Percentiles rank a stretch among this genome's conserved stretches.
Conservation (phyloP, 2,797 vertebrate genomes). For the Spondyliosoma cantharus region DNA sequence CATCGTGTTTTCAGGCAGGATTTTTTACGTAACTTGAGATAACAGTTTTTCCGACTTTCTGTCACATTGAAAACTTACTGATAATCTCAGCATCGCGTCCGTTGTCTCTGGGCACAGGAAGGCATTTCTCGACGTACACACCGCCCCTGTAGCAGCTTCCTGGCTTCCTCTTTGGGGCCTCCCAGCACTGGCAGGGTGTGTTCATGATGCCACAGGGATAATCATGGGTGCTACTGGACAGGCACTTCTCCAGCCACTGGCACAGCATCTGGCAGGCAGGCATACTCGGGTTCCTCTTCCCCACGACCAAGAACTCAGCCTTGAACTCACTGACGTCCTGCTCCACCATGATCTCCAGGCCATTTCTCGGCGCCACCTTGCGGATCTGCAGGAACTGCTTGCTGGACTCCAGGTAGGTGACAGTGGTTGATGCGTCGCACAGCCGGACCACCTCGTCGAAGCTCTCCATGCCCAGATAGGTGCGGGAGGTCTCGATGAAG, state of each 20-base stretch:
- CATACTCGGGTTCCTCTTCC: constrained; percentile 97
- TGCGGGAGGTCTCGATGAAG: constrained; percentile 96
- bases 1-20: neutral
- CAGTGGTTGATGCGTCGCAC: constrained; percentile 91
- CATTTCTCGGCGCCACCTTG: constrained; percentile 81
- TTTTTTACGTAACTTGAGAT: neutral
- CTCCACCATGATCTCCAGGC: constrained; percentile 66
- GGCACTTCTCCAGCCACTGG: constrained; percentile 95
- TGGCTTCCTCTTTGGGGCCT: constrained; percentile 88
- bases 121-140: constrained; percentile 93
- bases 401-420: constrained; percentile 96
- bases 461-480: constrained; percentile 98
- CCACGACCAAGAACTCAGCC: constrained; percentile 95
- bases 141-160: constrained; percentile 94
- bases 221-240: constrained; percentile 92
- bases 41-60: constrained; percentile 5
- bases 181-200: constrained; percentile 94
- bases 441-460: constrained; percentile 96
- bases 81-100: constrained; percentile 85
- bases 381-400: constrained; percentile 98
- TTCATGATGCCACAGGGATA: constrained; percentile 99
- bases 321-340: constrained; percentile 89
- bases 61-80: constrained; percentile 85
- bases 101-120: constrained; percentile 86
- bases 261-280: constrained; percentile 98